A percentile compares a stretch with the other conserved stretches of the same genome.
phyloP scores from a whole-genome alignment of 53 echinoderm and acorn worm genomes.

The Antedon mediterranea region DNA sequence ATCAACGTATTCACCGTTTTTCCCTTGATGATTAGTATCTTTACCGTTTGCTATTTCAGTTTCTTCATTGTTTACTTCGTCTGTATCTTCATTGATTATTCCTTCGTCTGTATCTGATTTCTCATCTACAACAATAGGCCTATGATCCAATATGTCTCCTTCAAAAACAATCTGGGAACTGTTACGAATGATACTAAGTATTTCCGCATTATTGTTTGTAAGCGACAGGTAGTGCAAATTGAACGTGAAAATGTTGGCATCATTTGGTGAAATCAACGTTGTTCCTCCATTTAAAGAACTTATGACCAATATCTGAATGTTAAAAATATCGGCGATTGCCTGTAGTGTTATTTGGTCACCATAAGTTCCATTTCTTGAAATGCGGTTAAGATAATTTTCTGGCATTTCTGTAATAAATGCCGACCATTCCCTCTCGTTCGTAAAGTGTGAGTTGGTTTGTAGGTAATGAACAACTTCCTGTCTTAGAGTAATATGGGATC shows the following conservation, averaged over 20 bases:
- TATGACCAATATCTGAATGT: conserved; percentile 1
- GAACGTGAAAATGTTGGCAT: not conserved
- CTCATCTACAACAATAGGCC: not conserved
- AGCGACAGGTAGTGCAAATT: conserved; percentile 13
- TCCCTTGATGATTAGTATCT: no score
- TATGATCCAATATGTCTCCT: conserved; percentile 1
- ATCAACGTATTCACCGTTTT: not conserved
- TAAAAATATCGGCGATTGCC: conserved; percentile 11
- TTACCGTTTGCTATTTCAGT: not conserved
- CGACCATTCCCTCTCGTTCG: conserved; percentile 6
- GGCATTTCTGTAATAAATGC: conserved; percentile 12
- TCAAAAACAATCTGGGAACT: conserved; percentile 15
- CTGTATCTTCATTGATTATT: not conserved
- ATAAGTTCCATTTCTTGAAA: not conserved
- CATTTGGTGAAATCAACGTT: conserved; percentile 2
- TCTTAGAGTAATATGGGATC: conserved; percentile 4
- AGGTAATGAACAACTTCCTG: conserved; percentile 8
- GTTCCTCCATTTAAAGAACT: conserved; percentile 16
- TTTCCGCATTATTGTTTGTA: conserved; percentile 10
- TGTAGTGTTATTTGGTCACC: conserved; percentile 8
- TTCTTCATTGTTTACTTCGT: not conserved
- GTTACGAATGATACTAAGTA: conserved; percentile 16
- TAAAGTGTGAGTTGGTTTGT: not conserved
- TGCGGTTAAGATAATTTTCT: not conserved
- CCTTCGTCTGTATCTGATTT: not conserved